Conservation (phyloP, 2,113 vertebrate genomes). For the Ceyx melanurus region DNA sequence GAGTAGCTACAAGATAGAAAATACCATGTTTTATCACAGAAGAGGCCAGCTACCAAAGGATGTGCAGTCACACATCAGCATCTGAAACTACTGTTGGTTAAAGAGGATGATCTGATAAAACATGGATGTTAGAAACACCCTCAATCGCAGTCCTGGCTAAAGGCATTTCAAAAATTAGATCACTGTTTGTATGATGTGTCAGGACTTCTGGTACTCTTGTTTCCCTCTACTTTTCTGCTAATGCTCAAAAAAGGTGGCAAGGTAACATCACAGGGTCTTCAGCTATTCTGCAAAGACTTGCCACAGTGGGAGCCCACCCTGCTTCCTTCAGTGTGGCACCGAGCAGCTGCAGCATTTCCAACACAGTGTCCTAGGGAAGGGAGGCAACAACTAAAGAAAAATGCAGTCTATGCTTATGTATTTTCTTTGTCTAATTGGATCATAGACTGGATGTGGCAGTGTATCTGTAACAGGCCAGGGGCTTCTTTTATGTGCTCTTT, state of each 20-base stretch:
- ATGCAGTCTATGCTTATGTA: not conserved
- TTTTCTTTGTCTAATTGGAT: not conserved
- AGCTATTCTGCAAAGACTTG: not conserved
- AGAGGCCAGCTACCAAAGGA: not conserved
- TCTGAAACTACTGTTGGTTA: not conserved
- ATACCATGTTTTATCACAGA: not conserved
- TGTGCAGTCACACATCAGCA: not conserved
- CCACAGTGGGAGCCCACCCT: not conserved
- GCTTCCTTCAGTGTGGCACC: not conserved
- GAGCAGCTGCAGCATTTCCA: not conserved
- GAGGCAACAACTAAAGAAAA: not conserved
- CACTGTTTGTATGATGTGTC: not conserved
- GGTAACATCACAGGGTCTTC: not conserved
- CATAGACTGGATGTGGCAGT: not conserved
- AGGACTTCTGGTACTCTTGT: not conserved
- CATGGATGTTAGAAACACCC: not conserved
- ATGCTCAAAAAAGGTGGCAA: not conserved
- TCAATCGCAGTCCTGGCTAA: not conserved
- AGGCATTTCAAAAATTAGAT: constrained; percentile 1
- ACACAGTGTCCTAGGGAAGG: not conserved
- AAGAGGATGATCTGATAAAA: constrained; percentile 19
- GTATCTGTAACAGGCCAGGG: not conserved
- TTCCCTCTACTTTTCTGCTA: not conserved
- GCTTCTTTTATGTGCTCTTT: not conserved
- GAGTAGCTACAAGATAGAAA: not conserved